Percentiles rank a stretch among this genome's conserved stretches.
Evolutionary conservation across 2,888 invertebrate species (phyloP).

Genomic region (Hermaeophaga mercurialis): DNA sequence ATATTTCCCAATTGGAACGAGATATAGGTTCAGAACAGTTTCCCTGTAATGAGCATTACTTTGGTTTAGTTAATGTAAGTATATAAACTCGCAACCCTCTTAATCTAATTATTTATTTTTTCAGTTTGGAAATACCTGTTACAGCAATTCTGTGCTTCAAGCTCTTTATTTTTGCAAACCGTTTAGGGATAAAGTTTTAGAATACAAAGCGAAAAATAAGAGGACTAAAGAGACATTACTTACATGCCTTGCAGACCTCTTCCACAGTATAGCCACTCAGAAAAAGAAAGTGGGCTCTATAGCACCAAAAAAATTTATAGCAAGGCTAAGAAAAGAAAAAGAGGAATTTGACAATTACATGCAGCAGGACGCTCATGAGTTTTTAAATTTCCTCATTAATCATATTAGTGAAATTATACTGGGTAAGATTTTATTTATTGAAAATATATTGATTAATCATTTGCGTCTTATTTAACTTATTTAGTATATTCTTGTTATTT

Average conservation of each 20-base stretch:
- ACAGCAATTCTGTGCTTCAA: slow-evolving; percentile 99
- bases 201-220: slow-evolving; percentile 96
- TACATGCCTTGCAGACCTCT: slow-evolving; percentile 97
- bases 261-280: slow-evolving; percentile 99
- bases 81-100: slow-evolving; percentile 17
- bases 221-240: slow-evolving; percentile 95
- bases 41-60: slow-evolving; percentile 98
- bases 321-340: slow-evolving; percentile 96
- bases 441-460: too few relatives aligned
- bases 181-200: slow-evolving; percentile 97
- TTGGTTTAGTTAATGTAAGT: slow-evolving; percentile 98
- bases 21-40: slow-evolving; percentile 99
- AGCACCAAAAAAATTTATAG: slow-evolving; percentile 99
- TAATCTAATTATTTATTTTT: slow-evolving; percentile 47
- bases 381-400: slow-evolving; percentile 98
- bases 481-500: too few relatives aligned
- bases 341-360: slow-evolving; percentile 99
- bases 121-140: slow-evolving; percentile 99
- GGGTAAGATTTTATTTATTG: slow-evolving; percentile 64
- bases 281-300: slow-evolving; percentile 99
- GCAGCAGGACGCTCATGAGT: slow-evolving; percentile 99
- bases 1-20: slow-evolving; percentile 98
- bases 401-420: slow-evolving; percentile 97
- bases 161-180: slow-evolving; percentile 99
- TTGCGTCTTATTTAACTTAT: too few relatives aligned